These are phyloP conservation scores for Eupithecia subfuscata DNA, from an alignment of 2,888 invertebrate species.

Conservation along the genomic window DNA sequence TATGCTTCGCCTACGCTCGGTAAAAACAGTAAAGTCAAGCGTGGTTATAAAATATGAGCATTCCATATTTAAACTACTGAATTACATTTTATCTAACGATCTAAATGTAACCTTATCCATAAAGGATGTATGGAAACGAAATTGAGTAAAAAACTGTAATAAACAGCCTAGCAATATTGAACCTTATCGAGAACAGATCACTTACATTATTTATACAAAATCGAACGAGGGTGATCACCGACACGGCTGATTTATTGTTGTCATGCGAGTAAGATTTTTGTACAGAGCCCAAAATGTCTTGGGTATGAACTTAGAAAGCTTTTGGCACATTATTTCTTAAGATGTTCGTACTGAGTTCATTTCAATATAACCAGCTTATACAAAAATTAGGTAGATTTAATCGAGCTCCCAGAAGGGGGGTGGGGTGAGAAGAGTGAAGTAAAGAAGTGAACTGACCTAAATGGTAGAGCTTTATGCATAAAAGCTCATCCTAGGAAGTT, in stretches of 20 bases:
- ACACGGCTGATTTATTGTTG: conserved; percentile 40
- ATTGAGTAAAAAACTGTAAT: conserved; percentile 24
- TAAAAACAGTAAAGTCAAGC: conserved; percentile 1
- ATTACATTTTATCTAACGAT: conserved; percentile 11
- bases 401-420: no score
- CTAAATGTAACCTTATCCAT: conserved; percentile 9
- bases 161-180: conserved; percentile 20
- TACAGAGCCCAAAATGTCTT: not conserved
- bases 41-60: not conserved
- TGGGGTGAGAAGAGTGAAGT: no score
- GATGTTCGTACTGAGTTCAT: not conserved
- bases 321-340: not conserved
- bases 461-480: no score
- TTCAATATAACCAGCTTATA: no score
- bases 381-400: no score
- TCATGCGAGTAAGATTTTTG: conserved; percentile 14
- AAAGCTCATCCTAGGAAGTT: no score
- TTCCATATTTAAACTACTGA: conserved; percentile 12
- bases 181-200: conserved; percentile 30
- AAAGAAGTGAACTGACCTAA: no score
- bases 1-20: not conserved
- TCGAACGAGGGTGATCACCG: conserved; percentile 38
- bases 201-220: conserved; percentile 37
- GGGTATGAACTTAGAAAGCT: conserved; percentile 12
- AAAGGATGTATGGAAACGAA: conserved; percentile 9